These are phyloP conservation scores for Passer montanus DNA, from an alignment of 2,113 vertebrate genomes.

Conservation along the genomic window DNA sequence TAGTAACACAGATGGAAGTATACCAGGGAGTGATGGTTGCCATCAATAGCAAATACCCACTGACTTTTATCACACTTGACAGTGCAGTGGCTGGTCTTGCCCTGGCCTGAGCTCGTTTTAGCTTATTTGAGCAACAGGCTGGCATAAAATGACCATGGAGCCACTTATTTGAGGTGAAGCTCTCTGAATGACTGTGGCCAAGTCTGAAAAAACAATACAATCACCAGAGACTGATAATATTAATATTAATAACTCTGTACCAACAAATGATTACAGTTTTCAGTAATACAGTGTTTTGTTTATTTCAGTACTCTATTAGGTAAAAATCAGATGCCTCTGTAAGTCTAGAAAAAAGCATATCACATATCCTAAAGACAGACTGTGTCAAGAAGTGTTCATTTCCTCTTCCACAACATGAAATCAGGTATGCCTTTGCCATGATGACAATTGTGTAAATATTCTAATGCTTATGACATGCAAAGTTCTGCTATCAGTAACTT, in stretches of 20 bases:
- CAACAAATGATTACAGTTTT: not conserved
- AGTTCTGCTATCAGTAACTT: not conserved
- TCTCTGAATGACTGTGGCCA: not conserved
- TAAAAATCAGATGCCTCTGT: not conserved
- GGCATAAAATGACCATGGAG: not conserved
- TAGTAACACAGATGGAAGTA: not conserved
- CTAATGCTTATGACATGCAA: not conserved
- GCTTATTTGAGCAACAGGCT: not conserved
- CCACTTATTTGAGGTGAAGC: not conserved
- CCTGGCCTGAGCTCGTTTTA: not conserved
- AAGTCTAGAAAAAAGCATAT: not conserved
- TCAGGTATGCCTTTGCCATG: not conserved
- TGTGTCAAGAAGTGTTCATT: not conserved
- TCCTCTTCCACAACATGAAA: not conserved
- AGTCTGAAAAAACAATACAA: not conserved
- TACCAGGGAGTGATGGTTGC: not conserved
- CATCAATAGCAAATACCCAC: not conserved
- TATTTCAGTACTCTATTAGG: not conserved
- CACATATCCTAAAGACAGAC: not conserved
- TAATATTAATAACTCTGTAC: not conserved
- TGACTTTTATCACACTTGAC: not conserved
- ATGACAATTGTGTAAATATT: not conserved
- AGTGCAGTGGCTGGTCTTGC: not conserved
- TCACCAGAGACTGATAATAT: not conserved
- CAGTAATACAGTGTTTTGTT: not conserved